These are phyloP conservation scores for Achatina immaculata DNA, from an alignment of 1,140 invertebrate species.

Conservation along the genomic window DNA sequence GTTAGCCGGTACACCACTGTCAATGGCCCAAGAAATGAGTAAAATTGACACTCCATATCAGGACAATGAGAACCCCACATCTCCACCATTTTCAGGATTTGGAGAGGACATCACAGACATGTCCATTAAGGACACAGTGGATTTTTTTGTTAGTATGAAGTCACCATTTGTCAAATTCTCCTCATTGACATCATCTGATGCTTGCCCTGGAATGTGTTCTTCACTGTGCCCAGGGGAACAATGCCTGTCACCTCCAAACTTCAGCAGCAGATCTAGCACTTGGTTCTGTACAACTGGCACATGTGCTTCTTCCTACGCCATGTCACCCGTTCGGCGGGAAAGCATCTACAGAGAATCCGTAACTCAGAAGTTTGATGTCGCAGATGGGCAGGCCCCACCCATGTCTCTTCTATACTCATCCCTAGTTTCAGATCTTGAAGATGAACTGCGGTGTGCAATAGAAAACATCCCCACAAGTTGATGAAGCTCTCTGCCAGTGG, in stretches of 20 bases:
- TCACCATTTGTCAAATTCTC: slow-evolving; percentile 22
- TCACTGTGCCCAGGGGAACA: background rate
- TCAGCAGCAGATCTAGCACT: background rate
- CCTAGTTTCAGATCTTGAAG: slow-evolving; percentile 30
- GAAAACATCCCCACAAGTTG: slow-evolving; percentile 33
- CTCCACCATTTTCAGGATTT: slow-evolving; percentile 12
- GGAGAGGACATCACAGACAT: slow-evolving; percentile 33
- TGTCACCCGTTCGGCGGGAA: background rate
- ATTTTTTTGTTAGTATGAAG: slow-evolving; percentile 37
- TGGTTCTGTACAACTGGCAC: slow-evolving; percentile 3
- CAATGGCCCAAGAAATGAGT: slow-evolving; percentile 29
- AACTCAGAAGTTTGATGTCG: background rate
- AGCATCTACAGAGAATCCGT: background rate
- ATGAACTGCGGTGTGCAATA: slow-evolving; percentile 37
- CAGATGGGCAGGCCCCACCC: background rate
- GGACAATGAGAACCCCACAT: slow-evolving; percentile 8
- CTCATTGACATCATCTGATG: background rate
- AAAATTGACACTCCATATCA: slow-evolving; percentile 13
- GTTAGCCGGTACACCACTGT: background rate
- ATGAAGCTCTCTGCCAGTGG: background rate
- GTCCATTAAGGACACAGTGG: slow-evolving; percentile 34
- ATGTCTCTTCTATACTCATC: slow-evolving; percentile 35
- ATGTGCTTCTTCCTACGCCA: background rate
- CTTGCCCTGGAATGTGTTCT: background rate
- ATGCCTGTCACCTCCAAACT: slow-evolving; percentile 16